These are phyloP conservation scores for Centrocercus urophasianus DNA, from an alignment of 2,113 vertebrate genomes.

Conservation along the genomic window DNA sequence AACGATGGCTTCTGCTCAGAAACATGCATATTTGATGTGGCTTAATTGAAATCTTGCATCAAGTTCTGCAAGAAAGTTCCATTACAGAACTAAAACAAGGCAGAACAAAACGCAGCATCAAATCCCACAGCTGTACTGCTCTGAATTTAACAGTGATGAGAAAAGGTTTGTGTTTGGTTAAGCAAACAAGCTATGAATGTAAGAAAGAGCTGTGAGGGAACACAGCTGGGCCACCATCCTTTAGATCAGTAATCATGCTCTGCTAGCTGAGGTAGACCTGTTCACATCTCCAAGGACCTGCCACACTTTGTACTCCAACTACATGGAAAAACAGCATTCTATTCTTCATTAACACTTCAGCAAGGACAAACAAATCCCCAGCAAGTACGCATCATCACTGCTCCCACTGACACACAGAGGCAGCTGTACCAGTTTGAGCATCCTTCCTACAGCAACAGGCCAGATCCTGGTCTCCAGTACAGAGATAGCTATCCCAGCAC, in stretches of 20 bases:
- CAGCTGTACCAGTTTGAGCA: fast-evolving
- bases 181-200: not conserved
- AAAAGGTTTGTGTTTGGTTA: not conserved
- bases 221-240: not conserved
- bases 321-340: not conserved
- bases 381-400: not conserved
- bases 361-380: not conserved
- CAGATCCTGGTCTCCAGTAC: not conserved
- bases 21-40: not conserved
- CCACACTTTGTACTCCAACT: not conserved
- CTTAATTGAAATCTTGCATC: not conserved
- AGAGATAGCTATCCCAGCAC: not conserved
- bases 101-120: not conserved
- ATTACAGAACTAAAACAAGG: not conserved
- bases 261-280: not conserved
- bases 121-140: not conserved
- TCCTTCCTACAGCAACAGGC: not conserved
- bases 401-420: not conserved
- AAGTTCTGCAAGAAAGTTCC: not conserved
- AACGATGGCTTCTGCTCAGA: not conserved
- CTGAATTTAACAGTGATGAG: not conserved
- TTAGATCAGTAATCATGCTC: not conserved
- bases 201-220: not conserved
- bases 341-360: not conserved
- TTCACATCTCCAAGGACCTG: not conserved